Evolutionary conservation across 2,888 invertebrate genomes (phyloP), one percentile per base, ranked within the genome.

Genomic region (Ichneumoninae sp.): DNA sequence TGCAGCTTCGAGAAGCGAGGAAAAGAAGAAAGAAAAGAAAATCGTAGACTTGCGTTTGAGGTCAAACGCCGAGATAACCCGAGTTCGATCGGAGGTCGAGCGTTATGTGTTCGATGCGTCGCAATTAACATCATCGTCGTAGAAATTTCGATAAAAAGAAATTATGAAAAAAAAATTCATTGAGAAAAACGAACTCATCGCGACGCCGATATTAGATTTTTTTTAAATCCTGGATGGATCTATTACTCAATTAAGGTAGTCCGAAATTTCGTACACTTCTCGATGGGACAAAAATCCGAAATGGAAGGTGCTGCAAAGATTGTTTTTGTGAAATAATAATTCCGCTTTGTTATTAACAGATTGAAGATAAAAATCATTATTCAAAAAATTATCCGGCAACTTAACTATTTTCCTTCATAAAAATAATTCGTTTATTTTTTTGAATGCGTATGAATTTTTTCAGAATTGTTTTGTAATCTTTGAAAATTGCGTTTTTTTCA

Each of bases 61-160:
- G 76, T 80, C 71, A 72, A 66, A 19, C 57, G 65, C 72, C 44
- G 13, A 47, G 83, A 84, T 84, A 84, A 80, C 80, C 77, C 72
- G 68, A 62, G 65, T 72, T 62, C 16, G 77, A 69, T 44, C 77
- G 52, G 72, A 77, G 72, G 72, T 80, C 80, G 52, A 62, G 40
- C 54, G n/a, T 62, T 16, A 6, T 52, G 30, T 22, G 30, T 36
- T 22, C 19, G 19, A n/a, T 83, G 82, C 79, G 62, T 57, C 44
- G 54, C 52, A 44, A 10, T 33, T 1, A 74, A 75, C 74, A 13
- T 33, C 33, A 13, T 70, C 44, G 33, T 54, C 16, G 10, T 68
- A 44, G 13, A 22, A 16, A 13, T 47, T 4, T 47, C 16, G 30
- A 69, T 13, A 30, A 71, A 40, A 50, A 6, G 8, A 8, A 40